phyloP scores from a whole-genome alignment of 2,113 vertebrate species.

The Anser cygnoides region DNA sequence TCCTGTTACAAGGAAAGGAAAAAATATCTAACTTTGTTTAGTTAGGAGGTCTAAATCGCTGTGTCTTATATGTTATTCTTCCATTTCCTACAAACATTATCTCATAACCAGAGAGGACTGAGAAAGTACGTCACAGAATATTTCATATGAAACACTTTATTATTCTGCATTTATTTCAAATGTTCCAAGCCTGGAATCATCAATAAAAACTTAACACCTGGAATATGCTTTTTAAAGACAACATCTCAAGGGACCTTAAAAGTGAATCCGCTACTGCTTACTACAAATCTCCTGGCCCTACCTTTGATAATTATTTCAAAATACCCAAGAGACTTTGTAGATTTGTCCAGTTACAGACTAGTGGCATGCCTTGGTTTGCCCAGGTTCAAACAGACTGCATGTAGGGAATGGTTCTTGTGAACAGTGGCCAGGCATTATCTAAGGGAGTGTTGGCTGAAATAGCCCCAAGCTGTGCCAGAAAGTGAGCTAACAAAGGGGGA shows the following conservation, averaged over 20 bases:
- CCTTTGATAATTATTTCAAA: conserved; percentile 49
- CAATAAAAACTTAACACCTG: conserved; percentile 48
- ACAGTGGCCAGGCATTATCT: neutral
- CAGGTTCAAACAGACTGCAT: neutral
- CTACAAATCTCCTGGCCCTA: conserved; percentile 12
- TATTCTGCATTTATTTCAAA: conserved; percentile 25
- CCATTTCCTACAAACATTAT: neutral
- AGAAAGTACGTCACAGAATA: conserved; percentile 36
- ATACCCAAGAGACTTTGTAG: neutral
- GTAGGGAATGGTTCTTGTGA: neutral
- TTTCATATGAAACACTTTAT: conserved; percentile 26
- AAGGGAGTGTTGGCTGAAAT: neutral
- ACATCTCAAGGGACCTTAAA: conserved; percentile 40
- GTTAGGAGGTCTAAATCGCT: neutral
- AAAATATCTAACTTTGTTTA: neutral
- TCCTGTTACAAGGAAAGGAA: neutral
- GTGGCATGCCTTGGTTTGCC: neutral
- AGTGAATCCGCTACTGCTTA: conserved; percentile 31
- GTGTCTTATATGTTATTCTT: neutral
- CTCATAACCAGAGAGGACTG: neutral
- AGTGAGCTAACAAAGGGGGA: neutral
- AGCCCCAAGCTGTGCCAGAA: neutral
- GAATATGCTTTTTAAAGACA: conserved; percentile 27
- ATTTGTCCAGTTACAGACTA: conserved; percentile 42
- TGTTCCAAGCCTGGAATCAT: conserved; percentile 16